These are phyloP conservation scores for Eclectus roratus DNA, from an alignment of 2,113 vertebrate genomes.

Conservation along the genomic window DNA sequence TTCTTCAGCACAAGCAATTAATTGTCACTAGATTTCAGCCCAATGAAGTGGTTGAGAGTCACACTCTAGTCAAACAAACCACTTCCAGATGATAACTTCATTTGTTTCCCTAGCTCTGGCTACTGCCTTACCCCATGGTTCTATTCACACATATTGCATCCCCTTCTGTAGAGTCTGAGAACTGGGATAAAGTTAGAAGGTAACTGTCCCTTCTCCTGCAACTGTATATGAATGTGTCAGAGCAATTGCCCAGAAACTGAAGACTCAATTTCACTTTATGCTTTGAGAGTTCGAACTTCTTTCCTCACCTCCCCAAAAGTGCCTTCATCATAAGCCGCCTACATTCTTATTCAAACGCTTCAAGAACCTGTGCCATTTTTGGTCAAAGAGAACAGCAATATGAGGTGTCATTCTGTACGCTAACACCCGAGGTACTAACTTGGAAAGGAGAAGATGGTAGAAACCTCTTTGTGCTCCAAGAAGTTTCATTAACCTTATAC, in stretches of 20 bases:
- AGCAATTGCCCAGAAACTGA: neutral
- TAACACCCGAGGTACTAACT: neutral
- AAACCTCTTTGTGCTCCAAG: neutral
- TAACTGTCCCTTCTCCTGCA: neutral
- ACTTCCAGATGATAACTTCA: neutral
- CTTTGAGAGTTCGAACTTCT: neutral
- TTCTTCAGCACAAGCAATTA: neutral
- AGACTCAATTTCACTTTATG: neutral
- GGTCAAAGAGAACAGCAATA: neutral
- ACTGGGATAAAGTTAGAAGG: neutral
- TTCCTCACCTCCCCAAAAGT: neutral
- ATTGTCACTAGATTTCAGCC: neutral
- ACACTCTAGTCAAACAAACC: neutral
- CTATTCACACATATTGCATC: accelerated
- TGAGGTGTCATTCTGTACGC: neutral
- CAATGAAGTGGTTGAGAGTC: neutral
- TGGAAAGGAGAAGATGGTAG: neutral
- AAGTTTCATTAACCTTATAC: neutral
- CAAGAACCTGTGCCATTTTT: neutral
- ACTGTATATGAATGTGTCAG: neutral
- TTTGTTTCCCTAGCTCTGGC: neutral
- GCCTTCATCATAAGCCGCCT: neutral
- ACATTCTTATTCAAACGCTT: neutral
- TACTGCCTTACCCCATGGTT: neutral
- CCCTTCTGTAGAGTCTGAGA: neutral